Conservation (phyloP, 2,888 invertebrate genomes). For the Melanophora roralis region DNA sequence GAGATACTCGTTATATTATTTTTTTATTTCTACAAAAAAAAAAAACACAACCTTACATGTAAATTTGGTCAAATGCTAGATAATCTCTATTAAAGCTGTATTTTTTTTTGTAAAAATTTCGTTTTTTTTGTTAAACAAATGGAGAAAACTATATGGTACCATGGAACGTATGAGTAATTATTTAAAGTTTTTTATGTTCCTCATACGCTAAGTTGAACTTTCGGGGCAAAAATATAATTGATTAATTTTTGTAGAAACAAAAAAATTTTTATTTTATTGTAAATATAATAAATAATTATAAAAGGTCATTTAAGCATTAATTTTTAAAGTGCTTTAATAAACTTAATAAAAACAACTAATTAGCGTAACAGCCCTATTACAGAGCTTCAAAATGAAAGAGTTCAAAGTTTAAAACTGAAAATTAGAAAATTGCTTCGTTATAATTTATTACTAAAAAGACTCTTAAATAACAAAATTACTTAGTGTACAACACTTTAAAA, state of each 20-base stretch:
- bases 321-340: no score
- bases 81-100: constrained; percentile 21
- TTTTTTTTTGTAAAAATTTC: background rate
- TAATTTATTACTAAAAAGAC: no score
- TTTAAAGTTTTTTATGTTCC: constrained; percentile 8
- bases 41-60: background rate
- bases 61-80: constrained; percentile 24
- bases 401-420: no score
- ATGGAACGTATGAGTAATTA: constrained; percentile 18
- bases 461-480: no score
- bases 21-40: background rate
- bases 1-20: background rate
- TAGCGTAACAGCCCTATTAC: no score
- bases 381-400: no score
- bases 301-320: no score
- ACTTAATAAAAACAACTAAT: no score
- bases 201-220: background rate
- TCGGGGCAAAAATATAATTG: background rate
- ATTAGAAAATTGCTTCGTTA: no score
- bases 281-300: no score
- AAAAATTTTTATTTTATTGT: background rate
- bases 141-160: background rate
- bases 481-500: no score
- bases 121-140: background rate
- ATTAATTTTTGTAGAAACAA: no score